Conservation (phyloP, 1,140 invertebrate genomes). For the Papilio xuthus region DNA sequence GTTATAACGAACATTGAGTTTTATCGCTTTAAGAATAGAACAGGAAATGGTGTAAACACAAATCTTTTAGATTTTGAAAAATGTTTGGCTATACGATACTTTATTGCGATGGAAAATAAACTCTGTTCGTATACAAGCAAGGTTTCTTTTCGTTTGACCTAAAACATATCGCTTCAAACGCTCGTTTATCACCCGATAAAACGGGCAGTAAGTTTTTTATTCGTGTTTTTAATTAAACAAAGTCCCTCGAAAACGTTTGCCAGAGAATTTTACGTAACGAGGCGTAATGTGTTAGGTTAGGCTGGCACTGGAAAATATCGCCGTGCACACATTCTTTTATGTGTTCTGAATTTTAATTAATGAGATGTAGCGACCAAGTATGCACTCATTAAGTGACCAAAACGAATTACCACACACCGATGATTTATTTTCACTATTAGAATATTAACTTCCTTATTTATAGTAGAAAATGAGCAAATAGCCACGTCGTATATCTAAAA, state of each 20-base stretch:
- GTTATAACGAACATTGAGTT: slow-evolving; percentile 62
- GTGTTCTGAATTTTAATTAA: slow-evolving; percentile 35
- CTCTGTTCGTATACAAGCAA: slow-evolving; percentile 41
- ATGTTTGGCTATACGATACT: slow-evolving; percentile 42
- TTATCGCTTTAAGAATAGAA: slow-evolving; percentile 72
- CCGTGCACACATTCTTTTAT: slow-evolving; percentile 42
- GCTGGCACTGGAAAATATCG: slow-evolving; percentile 52
- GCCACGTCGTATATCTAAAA: background rate
- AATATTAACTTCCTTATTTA: slow-evolving; percentile 9
- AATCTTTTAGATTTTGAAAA: slow-evolving; percentile 63
- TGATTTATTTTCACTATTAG: slow-evolving; percentile 19
- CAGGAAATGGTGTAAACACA: slow-evolving; percentile 66
- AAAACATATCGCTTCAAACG: slow-evolving; percentile 41
- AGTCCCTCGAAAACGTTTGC: slow-evolving; percentile 52
- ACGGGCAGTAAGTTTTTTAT: slow-evolving; percentile 70
- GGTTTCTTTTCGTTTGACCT: slow-evolving; percentile 47
- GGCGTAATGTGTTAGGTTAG: slow-evolving; percentile 53
- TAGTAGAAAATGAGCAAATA: background rate
- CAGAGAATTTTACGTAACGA: slow-evolving; percentile 64
- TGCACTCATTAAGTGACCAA: slow-evolving; percentile 30
- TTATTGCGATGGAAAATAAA: slow-evolving; percentile 42
- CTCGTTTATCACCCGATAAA: slow-evolving; percentile 75
- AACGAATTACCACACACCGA: slow-evolving; percentile 25
- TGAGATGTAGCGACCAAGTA: slow-evolving; percentile 11
- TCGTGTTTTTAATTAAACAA: slow-evolving; percentile 78